Evolutionary conservation across 2,113 vertebrate species (phyloP).

Genomic region (Narcine bancroftii): DNA sequence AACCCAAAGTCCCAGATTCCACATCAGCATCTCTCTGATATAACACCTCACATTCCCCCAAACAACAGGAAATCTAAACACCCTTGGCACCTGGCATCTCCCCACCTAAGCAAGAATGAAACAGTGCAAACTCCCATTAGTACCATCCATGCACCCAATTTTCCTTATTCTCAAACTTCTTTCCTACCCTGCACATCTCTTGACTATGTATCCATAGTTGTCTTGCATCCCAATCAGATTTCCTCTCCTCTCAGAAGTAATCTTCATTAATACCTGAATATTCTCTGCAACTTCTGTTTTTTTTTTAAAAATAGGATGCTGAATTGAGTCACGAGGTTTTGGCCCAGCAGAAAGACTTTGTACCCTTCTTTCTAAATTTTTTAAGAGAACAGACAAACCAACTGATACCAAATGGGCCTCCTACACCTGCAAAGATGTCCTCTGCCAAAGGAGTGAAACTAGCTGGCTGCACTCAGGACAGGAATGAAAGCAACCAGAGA

Average conservation of each 20-base stretch:
- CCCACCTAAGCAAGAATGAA: too few species aligned
- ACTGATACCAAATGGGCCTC: constrained; percentile 77
- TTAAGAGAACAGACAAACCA: constrained; percentile 85
- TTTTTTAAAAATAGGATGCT: constrained; percentile 53
- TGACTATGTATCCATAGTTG: neutral
- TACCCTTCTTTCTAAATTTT: constrained; percentile 88
- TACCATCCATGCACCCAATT: too few species aligned
- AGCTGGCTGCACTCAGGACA: constrained; percentile 45
- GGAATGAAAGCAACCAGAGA: constrained; percentile 50
- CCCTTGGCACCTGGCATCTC: too few species aligned
- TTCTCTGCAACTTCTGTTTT: neutral
- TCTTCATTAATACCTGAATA: neutral
- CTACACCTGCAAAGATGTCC: constrained; percentile 83
- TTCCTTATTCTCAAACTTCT: too few species aligned
- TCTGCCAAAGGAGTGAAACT: constrained; percentile 55
- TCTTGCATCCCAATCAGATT: neutral
- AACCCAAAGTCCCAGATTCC: too few species aligned
- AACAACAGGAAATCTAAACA: too few species aligned
- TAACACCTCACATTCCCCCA: too few species aligned
- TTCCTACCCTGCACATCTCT: neutral
- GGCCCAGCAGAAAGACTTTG: constrained; percentile 77
- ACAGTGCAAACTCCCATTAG: too few species aligned
- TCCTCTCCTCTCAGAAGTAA: neutral
- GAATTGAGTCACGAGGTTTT: constrained; percentile 48
- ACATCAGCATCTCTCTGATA: too few species aligned